phyloP scores from a whole-genome alignment of 1,140 invertebrate genomes.

The Philotrypesis tridentata region DNA sequence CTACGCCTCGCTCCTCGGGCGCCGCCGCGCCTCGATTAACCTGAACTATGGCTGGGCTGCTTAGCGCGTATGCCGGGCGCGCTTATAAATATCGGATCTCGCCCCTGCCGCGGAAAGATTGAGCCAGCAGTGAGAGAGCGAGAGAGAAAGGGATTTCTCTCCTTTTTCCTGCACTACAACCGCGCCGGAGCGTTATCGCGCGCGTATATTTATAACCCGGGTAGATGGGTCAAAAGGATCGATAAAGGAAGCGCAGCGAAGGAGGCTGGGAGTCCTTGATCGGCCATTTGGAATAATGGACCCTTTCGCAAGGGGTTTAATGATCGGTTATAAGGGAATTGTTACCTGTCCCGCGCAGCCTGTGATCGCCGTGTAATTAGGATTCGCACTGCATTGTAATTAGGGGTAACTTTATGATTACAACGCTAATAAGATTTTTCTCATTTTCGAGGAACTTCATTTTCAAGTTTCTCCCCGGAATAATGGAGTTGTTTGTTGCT shows the following conservation, averaged over 20 bases:
- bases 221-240: no score
- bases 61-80: slow-evolving; percentile 34
- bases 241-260: no score
- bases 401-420: background rate
- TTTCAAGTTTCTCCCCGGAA: no score
- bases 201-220: background rate
- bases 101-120: background rate
- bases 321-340: slow-evolving; percentile 34
- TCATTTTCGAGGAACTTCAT: no score
- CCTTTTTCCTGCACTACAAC: no score
- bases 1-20: slow-evolving; percentile 36
- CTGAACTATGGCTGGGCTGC: slow-evolving; percentile 35
- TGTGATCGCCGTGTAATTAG: background rate
- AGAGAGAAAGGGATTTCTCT: no score
- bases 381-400: background rate
- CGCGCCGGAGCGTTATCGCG: background rate
- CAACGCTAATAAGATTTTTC: background rate
- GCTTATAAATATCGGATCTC: background rate
- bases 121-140: background rate
- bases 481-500: no score
- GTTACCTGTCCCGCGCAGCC: slow-evolving; percentile 18
- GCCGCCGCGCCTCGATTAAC: slow-evolving; percentile 46
- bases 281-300: slow-evolving; percentile 1
- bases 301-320: background rate
- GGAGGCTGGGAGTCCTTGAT: background rate